These are phyloP conservation scores for Diacarnus erythraeanus DNA, from an alignment of 37 sponge, comb jelly and placozoan genomes.

Conservation along the genomic window DNA sequence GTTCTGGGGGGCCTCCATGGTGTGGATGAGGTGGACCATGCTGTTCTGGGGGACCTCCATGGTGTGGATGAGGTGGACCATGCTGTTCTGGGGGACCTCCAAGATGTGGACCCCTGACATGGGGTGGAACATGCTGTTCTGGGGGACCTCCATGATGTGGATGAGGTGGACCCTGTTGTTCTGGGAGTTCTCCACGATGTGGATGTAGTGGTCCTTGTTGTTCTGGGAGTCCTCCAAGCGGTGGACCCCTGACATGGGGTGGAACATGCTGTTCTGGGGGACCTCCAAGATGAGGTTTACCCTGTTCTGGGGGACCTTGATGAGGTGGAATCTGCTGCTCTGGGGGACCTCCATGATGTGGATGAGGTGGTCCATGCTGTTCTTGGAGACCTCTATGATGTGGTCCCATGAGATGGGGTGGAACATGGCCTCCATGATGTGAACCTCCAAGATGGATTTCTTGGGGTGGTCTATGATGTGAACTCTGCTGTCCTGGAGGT, in stretches of 20 bases:
- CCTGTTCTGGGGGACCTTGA: not conserved
- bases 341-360: not conserved
- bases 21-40: not conserved
- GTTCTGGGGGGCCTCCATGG: conserved; percentile 12
- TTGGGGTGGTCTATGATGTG: not conserved
- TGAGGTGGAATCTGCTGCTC: not conserved
- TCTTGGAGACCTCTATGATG: not conserved
- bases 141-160: not conserved
- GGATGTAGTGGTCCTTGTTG: not conserved
- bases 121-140: conserved; percentile 1
- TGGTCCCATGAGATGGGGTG: not conserved
- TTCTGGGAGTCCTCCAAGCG: not conserved
- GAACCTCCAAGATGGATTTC: not conserved
- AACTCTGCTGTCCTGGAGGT: not conserved
- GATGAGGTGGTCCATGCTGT: conserved; percentile 5
- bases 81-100: conserved; percentile 6
- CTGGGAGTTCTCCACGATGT: not conserved
- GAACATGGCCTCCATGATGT: not conserved
- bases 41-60: conserved; percentile 11
- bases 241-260: not conserved
- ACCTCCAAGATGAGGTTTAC: not conserved
- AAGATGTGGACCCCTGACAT: not conserved
- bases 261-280: conserved; percentile 13
- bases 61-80: conserved; percentile 10
- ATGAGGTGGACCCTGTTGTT: not conserved